Conservation (phyloP, 2,113 vertebrate species). For the Aspidoscelis tigris region DNA sequence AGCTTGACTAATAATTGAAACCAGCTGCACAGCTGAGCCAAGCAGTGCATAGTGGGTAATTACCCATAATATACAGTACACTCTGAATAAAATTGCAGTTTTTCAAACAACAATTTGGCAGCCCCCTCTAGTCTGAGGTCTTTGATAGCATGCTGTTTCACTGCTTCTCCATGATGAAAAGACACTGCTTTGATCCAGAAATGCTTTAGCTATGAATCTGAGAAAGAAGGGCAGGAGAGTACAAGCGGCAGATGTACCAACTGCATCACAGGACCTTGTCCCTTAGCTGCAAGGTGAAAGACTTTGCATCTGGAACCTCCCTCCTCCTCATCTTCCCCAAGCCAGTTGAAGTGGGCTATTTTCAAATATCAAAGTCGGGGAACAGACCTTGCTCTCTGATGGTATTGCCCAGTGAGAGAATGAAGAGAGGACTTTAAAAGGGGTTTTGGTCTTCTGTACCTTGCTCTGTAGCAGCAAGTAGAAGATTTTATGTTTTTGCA, state of each 20-base stretch:
- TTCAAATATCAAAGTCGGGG: not conserved
- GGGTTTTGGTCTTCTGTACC: not conserved
- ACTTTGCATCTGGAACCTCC: not conserved
- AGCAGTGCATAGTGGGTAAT: conserved; percentile 74
- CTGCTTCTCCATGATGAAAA: conserved; percentile 48
- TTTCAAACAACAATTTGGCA: conserved; percentile 73
- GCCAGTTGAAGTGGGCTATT: not conserved
- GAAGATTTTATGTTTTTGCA: conserved; percentile 21
- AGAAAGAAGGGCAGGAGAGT: not conserved
- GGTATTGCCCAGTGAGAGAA: not conserved
- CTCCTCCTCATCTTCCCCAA: not conserved
- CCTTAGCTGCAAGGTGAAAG: not conserved
- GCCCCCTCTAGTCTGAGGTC: conserved; percentile 71
- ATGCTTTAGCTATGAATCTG: conserved; percentile 65
- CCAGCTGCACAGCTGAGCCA: conserved; percentile 69
- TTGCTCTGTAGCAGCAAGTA: not conserved
- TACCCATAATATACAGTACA: conserved; percentile 72
- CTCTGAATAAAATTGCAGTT: conserved; percentile 70
- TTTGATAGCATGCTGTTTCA: conserved; percentile 68
- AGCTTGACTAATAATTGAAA: conserved; percentile 72
- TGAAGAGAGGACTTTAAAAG: not conserved
- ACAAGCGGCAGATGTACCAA: conserved; percentile 14
- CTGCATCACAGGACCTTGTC: not conserved
- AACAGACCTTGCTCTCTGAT: not conserved
- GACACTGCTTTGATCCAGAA: conserved; percentile 64